Evolutionary conservation across 2,888 invertebrate species (phyloP), one percentile per base, ranked within the genome.

Genomic region (Zygaena filipendulae): DNA sequence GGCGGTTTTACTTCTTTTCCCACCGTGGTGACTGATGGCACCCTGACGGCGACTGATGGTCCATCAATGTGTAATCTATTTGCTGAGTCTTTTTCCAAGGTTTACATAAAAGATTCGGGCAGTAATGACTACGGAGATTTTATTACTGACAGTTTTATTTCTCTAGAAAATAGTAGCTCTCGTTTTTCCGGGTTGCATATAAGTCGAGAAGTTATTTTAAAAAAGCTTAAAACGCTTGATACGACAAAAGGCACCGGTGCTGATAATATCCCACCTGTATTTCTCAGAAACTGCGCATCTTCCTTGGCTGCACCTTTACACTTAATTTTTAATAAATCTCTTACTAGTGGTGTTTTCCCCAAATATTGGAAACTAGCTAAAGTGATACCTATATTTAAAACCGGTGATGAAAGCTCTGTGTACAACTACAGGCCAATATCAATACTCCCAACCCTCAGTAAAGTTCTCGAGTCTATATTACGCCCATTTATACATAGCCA

Each of bases 361-460:
- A 16, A 11, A 5, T 13, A n/a, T 3, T 40, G 41, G 36, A 43
- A 38, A 21, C 12, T 5, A 6, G 29, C 34, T 5, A 28, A 28
- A 7, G 23, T 40, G 11, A 28, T 44, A 2, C 39, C 40, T 1
- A 9, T 39, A 5, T 14, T 29, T 6, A 42, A 44, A 13, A 18
- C 10, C 9, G 33, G 36, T 7, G 24, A 29, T 12, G 22, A 27
- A 7, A 21, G 13, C n/a, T 12, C 13, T 5, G 20, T 35, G 5
- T 12, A 16, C 4, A 39, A 36, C 6, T 38, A 42, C 27, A 34
- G 39, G 18, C 39, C 38, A 1, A 40, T 38, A n/a, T n/a, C n/a
- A n/a, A n/a, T n/a, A n/a, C n/a, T n/a, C n/a, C n/a, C n/a, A n/a
- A n/a, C n/a, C n/a, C n/a, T 35, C 37, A 3, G 30, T 42, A 39